A percentile compares a stretch with the other conserved stretches of the same genome.
These are phyloP conservation scores for Parauchenoglanis punctatus DNA, from an alignment of 2,797 vertebrate genomes.

Conservation along the genomic window DNA sequence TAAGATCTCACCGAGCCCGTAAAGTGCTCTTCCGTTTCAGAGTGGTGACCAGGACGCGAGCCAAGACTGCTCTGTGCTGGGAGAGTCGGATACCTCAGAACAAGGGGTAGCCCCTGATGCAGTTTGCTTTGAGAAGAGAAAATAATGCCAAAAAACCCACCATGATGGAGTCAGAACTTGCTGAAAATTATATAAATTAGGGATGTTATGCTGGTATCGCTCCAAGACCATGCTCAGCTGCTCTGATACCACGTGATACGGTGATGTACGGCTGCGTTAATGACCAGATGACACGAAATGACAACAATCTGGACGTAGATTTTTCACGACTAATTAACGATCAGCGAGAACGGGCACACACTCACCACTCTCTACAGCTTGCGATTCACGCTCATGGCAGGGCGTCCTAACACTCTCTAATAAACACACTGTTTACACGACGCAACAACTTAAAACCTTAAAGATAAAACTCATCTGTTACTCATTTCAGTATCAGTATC, in stretches of 20 bases:
- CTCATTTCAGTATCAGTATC: not conserved
- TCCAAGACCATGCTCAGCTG: not conserved
- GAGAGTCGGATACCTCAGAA: not conserved
- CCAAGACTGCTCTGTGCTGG: conserved; percentile 22
- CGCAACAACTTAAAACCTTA: not conserved
- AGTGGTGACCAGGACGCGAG: conserved; percentile 36
- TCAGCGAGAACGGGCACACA: not conserved
- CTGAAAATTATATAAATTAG: not conserved
- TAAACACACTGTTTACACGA: not conserved
- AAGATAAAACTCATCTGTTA: not conserved
- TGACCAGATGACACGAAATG: not conserved
- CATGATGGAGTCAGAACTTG: not conserved
- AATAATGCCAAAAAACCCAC: not conserved
- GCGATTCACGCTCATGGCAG: no score
- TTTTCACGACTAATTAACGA: not conserved
- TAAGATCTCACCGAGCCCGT: conserved; percentile 45
- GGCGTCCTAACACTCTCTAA: no score
- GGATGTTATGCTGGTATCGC: not conserved
- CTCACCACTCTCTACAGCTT: not conserved
- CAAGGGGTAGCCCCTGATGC: not conserved
- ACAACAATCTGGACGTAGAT: not conserved
- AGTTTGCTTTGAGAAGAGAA: not conserved
- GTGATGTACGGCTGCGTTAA: not conserved
- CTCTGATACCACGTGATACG: not conserved
- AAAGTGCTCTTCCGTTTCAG: conserved; percentile 45